phyloP scores from a whole-genome alignment of 2,888 invertebrate genomes.

The Scotopteryx bipunctaria region DNA sequence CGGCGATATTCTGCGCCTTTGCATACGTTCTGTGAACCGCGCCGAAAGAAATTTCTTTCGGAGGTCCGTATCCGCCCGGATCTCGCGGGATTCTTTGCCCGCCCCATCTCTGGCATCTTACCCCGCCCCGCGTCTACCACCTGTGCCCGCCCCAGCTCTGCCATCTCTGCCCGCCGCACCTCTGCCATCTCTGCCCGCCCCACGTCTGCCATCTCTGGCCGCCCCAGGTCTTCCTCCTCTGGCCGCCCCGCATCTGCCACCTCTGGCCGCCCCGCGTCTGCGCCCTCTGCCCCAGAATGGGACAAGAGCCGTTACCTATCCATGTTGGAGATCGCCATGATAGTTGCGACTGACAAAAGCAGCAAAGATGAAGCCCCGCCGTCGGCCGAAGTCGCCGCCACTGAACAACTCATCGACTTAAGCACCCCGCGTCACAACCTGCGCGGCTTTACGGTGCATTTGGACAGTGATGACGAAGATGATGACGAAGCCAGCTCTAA shows the following conservation, averaged over 20 bases:
- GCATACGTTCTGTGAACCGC: slow-evolving; percentile 64
- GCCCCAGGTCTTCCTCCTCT: too few species aligned
- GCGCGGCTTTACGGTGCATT: neutral
- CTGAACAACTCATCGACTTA: neutral
- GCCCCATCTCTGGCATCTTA: too few species aligned
- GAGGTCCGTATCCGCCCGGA: neutral
- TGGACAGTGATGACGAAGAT: slow-evolving; percentile 4
- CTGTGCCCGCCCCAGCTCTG: too few species aligned
- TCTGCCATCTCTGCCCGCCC: too few species aligned
- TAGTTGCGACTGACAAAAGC: neutral
- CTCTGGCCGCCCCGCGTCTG: too few species aligned
- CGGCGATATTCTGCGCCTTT: slow-evolving; percentile 72
- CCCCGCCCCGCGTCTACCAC: too few species aligned
- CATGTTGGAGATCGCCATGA: neutral
- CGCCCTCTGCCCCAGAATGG: too few species aligned
- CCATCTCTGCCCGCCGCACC: too few species aligned
- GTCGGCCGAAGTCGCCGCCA: neutral
- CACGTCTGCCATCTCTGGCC: too few species aligned
- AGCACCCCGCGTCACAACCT: neutral
- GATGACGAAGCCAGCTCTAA: neutral
- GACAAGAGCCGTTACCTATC: neutral
- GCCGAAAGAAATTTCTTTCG: slow-evolving; percentile 35
- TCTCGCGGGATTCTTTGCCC: too few species aligned
- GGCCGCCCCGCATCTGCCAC: too few species aligned
- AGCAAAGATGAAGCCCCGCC: neutral